Evolutionary conservation across 2,888 invertebrate genomes (phyloP).

Genomic region (Caenorhabditis angaria): DNA sequence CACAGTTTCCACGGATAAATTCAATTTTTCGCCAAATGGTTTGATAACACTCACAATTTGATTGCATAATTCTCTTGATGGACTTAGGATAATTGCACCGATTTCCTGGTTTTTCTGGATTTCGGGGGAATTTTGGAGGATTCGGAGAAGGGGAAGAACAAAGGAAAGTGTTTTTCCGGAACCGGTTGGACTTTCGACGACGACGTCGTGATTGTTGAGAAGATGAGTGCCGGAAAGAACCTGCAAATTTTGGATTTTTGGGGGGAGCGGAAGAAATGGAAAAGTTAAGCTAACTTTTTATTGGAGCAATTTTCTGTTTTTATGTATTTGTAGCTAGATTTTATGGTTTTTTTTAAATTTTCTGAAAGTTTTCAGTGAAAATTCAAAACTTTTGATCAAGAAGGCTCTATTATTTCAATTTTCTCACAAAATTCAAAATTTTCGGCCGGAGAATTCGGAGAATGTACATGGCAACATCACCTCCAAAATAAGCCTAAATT

Average conservation of each 20-base stretch:
- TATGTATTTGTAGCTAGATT: no score
- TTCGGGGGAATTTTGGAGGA: slow-evolving; percentile 74
- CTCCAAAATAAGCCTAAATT: no score
- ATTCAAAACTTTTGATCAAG: neutral
- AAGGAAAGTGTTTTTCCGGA: slow-evolving; percentile 98
- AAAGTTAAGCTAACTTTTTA: slow-evolving; percentile 5
- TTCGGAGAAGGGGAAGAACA: slow-evolving; percentile 87
- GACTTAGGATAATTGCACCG: slow-evolving; percentile 89
- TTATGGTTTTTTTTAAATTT: slow-evolving; percentile 10
- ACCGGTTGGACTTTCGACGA: slow-evolving; percentile 96
- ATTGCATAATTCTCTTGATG: slow-evolving; percentile 90
- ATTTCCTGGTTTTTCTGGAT: slow-evolving; percentile 75
- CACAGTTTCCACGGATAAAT: slow-evolving; percentile 42
- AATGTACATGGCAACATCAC: no score
- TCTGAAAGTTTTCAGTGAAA: neutral
- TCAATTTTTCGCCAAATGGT: slow-evolving; percentile 49
- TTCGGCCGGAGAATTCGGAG: no score
- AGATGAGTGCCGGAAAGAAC: slow-evolving; percentile 53
- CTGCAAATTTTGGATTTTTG: slow-evolving; percentile 30
- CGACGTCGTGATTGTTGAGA: slow-evolving; percentile 92
- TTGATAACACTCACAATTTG: slow-evolving; percentile 80
- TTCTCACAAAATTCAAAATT: no score
- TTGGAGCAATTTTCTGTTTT: no score
- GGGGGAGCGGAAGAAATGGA: slow-evolving; percentile 21
- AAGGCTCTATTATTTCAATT: no score